phyloP scores from a whole-genome alignment of 2,797 vertebrate species.

The Sternotherus odoratus region DNA sequence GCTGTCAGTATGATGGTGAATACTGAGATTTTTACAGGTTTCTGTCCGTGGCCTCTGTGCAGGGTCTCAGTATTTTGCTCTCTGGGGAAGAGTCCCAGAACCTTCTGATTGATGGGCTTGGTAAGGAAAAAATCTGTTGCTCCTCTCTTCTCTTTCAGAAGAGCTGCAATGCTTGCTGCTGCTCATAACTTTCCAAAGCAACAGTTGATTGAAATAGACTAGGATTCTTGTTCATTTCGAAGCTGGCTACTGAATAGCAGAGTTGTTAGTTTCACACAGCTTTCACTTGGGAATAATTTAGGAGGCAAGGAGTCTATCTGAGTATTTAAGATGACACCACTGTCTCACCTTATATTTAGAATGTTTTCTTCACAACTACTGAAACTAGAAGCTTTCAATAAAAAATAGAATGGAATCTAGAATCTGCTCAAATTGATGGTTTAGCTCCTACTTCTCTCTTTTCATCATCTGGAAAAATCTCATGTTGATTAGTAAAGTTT shows the following conservation, averaged over 20 bases:
- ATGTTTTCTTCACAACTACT: slow-evolving; percentile 9
- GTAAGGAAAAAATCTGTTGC: not conserved
- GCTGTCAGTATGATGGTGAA: rapidly evolving
- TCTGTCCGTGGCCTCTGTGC: not conserved
- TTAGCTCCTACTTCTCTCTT: not conserved
- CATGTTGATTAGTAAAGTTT: not conserved
- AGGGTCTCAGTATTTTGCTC: not conserved
- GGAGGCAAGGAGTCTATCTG: not conserved
- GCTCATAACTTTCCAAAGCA: not conserved
- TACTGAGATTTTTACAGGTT: not conserved
- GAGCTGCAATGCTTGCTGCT: not conserved
- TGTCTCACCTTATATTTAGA: slow-evolving; percentile 17
- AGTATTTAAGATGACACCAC: not conserved
- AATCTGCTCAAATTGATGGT: not conserved
- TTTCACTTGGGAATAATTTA: not conserved
- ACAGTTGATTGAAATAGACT: not conserved
- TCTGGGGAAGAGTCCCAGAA: not conserved
- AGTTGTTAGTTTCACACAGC: slow-evolving; percentile 2
- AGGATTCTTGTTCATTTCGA: not conserved
- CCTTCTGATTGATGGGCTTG: not conserved
- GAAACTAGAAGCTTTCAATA: not conserved
- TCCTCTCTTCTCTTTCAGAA: not conserved
- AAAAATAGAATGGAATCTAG: rapidly evolving
- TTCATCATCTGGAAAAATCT: not conserved
- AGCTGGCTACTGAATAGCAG: not conserved